A percentile compares a stretch with the other conserved stretches of the same genome.
Evolutionary conservation across 2,113 vertebrate species (phyloP).

Genomic region (Cavia porcellus): DNA sequence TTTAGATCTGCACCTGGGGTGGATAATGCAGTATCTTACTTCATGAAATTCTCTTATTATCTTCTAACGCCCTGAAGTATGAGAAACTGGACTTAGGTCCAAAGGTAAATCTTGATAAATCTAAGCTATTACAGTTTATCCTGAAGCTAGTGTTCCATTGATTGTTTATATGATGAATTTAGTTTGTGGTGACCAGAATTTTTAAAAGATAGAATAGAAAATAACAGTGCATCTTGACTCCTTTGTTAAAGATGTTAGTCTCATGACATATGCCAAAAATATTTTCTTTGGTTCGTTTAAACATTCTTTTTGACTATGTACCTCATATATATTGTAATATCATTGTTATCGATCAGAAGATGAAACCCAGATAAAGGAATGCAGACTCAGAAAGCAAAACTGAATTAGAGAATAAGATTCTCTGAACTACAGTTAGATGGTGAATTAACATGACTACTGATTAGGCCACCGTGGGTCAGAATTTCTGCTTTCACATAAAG

Average conservation of each 20-base stretch:
- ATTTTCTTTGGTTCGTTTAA: not conserved
- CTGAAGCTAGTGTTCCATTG: not conserved
- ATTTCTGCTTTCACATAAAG: not conserved
- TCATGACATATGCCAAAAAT: not conserved
- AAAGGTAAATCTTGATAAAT: not conserved
- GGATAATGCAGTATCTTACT: not conserved
- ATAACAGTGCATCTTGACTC: not conserved
- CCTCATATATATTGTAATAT: no score
- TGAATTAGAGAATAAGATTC: not conserved
- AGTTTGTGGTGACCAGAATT: not conserved
- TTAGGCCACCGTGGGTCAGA: not conserved
- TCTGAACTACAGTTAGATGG: not conserved
- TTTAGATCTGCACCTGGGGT: not conserved
- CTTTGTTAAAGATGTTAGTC: not conserved
- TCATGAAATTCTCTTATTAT: not conserved
- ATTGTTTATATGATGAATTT: not conserved
- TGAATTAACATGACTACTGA: not conserved
- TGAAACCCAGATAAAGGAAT: not conserved
- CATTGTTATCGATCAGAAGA: not conserved
- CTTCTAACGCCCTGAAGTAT: not conserved
- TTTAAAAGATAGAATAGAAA: not conserved
- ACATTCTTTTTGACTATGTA: not conserved
- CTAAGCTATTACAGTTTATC: not conserved
- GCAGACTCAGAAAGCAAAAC: not conserved
- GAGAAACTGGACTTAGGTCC: not conserved